These are phyloP conservation scores for Oopsacas minuta DNA, from an alignment of 37 sponge, comb jelly and placozoan genomes.

Conservation along the genomic window DNA sequence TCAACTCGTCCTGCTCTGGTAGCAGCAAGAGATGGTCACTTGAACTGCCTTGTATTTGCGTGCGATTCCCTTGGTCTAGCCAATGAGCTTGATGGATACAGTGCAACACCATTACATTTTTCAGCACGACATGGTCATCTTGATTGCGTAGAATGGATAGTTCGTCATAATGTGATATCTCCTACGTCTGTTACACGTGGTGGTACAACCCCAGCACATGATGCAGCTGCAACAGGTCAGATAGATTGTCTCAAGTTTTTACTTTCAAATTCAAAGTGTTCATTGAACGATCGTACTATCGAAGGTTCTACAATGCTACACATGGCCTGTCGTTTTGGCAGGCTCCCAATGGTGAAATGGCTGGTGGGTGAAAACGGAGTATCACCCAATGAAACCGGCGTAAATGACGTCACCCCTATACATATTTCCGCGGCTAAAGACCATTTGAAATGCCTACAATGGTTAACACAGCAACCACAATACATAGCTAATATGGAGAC, in stretches of 20 bases:
- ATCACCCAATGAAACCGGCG: constrained; percentile 59
- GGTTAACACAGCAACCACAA: constrained; percentile 34
- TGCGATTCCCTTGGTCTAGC: constrained; percentile 55
- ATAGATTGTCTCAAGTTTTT: constrained; percentile 67
- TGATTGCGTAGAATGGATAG: constrained; percentile 69
- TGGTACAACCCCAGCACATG: constrained; percentile 85
- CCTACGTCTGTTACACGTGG: constrained; percentile 50
- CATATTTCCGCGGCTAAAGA: constrained; percentile 83
- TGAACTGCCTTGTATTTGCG: constrained; percentile 52
- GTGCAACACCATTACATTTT: constrained; percentile 86
- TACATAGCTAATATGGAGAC: constrained; percentile 71
- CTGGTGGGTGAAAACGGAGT: constrained; percentile 37
- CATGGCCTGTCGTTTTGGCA: constrained; percentile 83
- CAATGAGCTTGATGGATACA: constrained; percentile 76
- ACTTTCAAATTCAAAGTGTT: constrained; percentile 49
- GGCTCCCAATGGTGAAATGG: constrained; percentile 44
- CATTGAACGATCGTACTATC: constrained; percentile 40
- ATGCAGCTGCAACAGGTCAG: constrained; percentile 79
- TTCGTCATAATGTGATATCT: constrained; percentile 55
- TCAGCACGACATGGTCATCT: constrained; percentile 72
- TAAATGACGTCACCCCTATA: constrained; percentile 72
- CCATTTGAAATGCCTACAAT: constrained; percentile 57
- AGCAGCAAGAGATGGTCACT: constrained; percentile 69
- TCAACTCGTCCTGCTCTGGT: constrained; percentile 39
- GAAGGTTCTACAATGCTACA: constrained; percentile 83